These are phyloP conservation scores for Meloe dianella DNA, from an alignment of 2,888 invertebrate genomes.

Conservation along the genomic window DNA sequence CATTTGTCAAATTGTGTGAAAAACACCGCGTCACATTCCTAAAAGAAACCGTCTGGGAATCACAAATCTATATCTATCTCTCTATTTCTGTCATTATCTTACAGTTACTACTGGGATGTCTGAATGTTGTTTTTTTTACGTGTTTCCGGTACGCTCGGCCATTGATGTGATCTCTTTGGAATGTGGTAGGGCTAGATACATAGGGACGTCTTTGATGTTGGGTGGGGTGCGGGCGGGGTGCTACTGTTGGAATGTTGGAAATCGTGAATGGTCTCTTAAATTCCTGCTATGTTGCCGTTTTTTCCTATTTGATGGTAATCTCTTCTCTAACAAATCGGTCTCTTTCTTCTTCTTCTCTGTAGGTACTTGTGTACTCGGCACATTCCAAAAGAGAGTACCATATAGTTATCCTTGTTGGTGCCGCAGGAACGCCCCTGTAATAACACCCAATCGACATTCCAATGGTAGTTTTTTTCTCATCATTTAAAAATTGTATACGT, in stretches of 20 bases:
- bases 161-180: conserved; percentile 61
- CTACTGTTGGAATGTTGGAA: conserved; percentile 58
- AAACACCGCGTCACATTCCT: conserved; percentile 25
- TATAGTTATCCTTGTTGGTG: conserved; percentile 22
- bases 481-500: neutral
- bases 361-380: conserved; percentile 38
- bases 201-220: conserved; percentile 14
- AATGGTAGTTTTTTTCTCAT: neutral
- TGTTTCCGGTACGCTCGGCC: conserved; percentile 58
- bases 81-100: neutral
- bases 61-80: conserved; percentile 44
- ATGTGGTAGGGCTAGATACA: conserved; percentile 58
- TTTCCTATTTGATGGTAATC: conserved; percentile 21
- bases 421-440: conserved; percentile 26
- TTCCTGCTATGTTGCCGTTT: conserved; percentile 50
- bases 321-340: neutral
- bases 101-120: conserved; percentile 18
- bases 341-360: neutral
- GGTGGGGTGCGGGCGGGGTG: conserved; percentile 39
- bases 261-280: conserved; percentile 59
- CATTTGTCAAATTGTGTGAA: conserved; percentile 9
- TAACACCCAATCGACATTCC: conserved; percentile 16
- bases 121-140: conserved; percentile 39
- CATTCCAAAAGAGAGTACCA: conserved; percentile 16
- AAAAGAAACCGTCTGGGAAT: conserved; percentile 49